Conservation (phyloP, 2,797 vertebrate genomes). For the Manis pentadactyla region DNA sequence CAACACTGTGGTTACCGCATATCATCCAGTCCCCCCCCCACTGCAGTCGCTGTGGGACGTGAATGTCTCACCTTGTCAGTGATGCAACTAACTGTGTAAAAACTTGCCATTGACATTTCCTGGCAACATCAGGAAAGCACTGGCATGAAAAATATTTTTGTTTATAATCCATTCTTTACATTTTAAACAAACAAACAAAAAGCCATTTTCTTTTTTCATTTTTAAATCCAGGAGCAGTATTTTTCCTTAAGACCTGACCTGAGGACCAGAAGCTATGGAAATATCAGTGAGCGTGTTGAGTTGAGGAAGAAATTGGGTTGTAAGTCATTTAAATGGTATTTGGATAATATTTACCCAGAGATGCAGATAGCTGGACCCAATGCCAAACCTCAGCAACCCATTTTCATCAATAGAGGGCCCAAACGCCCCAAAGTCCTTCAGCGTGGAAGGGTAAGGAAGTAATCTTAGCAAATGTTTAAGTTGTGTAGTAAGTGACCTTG, state of each 20-base stretch:
- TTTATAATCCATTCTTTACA: not conserved
- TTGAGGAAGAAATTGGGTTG: conserved; percentile 92
- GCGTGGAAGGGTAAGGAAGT: conserved; percentile 92
- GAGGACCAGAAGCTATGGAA: conserved; percentile 91
- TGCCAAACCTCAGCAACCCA: conserved; percentile 91
- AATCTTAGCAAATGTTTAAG: not conserved
- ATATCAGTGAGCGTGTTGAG: conserved; percentile 92
- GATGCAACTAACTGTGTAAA: not conserved
- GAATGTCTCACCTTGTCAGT: not conserved
- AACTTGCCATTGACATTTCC: not conserved
- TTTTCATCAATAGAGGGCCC: conserved; percentile 93
- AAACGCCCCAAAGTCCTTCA: conserved; percentile 93
- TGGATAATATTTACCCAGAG: conserved; percentile 96
- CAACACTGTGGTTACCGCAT: no score
- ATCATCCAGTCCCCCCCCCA: no score
- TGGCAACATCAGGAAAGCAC: not conserved
- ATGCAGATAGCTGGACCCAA: conserved; percentile 93
- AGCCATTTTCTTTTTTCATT: not conserved
- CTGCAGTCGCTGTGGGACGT: not conserved
- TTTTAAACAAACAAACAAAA: not conserved
- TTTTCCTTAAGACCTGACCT: conserved; percentile 95
- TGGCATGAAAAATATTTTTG: not conserved
- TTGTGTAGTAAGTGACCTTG: not conserved
- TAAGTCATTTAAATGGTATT: conserved; percentile 95
- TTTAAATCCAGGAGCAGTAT: conserved; percentile 92